These are phyloP conservation scores for Hipparchia semele DNA, from an alignment of 2,888 invertebrate species.

Conservation along the genomic window DNA sequence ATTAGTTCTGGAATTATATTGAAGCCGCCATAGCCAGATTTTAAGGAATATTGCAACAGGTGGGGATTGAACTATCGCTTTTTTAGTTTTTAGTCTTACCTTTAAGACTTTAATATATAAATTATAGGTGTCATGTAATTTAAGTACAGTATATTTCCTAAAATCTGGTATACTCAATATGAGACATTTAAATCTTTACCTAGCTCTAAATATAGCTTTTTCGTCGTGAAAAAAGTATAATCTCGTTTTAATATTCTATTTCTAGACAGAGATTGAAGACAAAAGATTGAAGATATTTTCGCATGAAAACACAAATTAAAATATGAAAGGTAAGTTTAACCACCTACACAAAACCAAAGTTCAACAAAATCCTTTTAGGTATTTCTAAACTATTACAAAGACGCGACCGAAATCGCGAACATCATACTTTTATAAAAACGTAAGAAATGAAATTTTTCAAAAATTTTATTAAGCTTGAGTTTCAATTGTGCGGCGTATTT, in stretches of 20 bases:
- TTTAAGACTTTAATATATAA: too few species aligned
- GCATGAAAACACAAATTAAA: not conserved
- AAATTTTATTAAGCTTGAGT: constrained; percentile 1
- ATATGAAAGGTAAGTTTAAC: not conserved
- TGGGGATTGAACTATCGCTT: too few species aligned
- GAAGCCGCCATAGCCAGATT: too few species aligned
- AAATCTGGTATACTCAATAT: too few species aligned
- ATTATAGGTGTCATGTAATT: too few species aligned
- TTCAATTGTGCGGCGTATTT: constrained; percentile 13
- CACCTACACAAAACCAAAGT: not conserved
- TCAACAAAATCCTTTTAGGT: not conserved
- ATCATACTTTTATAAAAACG: not conserved
- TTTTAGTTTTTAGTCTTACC: too few species aligned
- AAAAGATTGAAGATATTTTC: not conserved
- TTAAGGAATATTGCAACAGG: too few species aligned
- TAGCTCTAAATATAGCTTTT: not conserved
- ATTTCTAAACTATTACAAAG: too few species aligned
- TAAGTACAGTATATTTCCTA: not conserved
- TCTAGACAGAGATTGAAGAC: not conserved
- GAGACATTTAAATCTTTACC: not conserved
- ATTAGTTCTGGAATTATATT: too few species aligned
- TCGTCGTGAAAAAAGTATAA: not conserved
- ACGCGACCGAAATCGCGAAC: too few species aligned
- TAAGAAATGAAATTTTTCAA: not conserved
- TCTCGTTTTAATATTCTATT: not conserved